phyloP scores from a whole-genome alignment of 2,888 invertebrate genomes.

The Drosophila sordidula region DNA sequence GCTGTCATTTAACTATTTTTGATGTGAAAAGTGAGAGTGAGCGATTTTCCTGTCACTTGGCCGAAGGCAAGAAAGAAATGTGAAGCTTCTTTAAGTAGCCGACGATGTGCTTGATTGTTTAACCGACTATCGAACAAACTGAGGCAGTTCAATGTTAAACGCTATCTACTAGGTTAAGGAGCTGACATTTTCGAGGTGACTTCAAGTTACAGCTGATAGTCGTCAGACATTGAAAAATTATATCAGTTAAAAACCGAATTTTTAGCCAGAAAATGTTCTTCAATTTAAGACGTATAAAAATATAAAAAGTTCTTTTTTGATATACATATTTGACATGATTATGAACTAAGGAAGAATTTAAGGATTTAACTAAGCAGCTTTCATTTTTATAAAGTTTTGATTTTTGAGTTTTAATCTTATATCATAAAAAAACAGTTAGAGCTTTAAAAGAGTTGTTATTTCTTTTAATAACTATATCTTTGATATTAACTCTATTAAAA shows the following conservation, averaged over 20 bases:
- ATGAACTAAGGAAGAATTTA: too few species aligned
- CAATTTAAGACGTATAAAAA: too few species aligned
- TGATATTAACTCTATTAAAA: too few species aligned
- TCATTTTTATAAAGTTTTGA: too few species aligned
- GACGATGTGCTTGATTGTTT: conserved; percentile 34
- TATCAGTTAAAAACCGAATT: neutral
- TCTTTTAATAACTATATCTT: too few species aligned
- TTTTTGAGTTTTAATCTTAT: too few species aligned
- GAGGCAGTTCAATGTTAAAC: conserved; percentile 3
- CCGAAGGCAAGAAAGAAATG: neutral
- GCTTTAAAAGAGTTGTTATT: too few species aligned
- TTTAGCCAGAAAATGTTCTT: neutral
- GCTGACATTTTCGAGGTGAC: conserved; percentile 1
- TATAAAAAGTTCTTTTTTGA: too few species aligned
- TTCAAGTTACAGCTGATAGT: neutral
- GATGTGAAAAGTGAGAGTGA: conserved; percentile 72
- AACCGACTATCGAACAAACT: conserved; percentile 2
- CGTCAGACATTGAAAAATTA: too few species aligned
- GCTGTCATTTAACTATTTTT: conserved; percentile 49
- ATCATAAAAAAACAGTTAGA: too few species aligned
- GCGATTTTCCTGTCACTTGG: conserved; percentile 63
- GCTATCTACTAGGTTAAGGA: conserved; percentile 16
- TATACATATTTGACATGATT: too few species aligned
- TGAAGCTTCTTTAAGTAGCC: conserved; percentile 15
- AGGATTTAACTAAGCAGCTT: too few species aligned